These are phyloP conservation scores for Heterocephalus glaber DNA, from an alignment of 2,113 vertebrate genomes.

Conservation along the genomic window DNA sequence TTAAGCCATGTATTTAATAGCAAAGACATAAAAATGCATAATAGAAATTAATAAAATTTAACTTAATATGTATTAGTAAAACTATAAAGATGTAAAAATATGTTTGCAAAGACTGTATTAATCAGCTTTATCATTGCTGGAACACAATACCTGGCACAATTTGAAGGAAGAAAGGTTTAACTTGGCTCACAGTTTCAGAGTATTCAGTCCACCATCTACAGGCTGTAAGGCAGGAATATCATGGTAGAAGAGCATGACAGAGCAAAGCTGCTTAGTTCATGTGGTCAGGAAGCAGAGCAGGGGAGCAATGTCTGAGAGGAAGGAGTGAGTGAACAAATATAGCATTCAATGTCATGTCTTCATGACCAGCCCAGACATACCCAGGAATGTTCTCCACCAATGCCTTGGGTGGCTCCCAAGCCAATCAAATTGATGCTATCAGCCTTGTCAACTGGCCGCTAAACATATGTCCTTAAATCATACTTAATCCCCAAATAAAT, in stretches of 20 bases:
- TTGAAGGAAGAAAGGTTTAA: background rate
- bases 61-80: slow-evolving; percentile 5
- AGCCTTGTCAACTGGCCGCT: background rate
- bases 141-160: background rate
- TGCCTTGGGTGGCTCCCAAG: background rate
- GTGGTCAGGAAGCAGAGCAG: background rate
- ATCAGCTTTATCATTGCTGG: background rate
- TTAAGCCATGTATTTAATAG: background rate
- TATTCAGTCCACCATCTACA: background rate
- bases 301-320: background rate
- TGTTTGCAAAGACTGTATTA: background rate
- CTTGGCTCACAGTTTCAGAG: background rate
- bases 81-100: background rate
- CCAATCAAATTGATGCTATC: background rate
- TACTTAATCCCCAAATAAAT: background rate
- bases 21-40: slow-evolving; percentile 16
- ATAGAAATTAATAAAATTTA: background rate
- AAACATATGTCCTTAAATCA: background rate
- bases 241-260: background rate
- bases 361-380: background rate
- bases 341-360: background rate
- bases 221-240: background rate
- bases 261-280: background rate
- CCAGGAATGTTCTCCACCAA: background rate
- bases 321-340: background rate